Evolutionary conservation across 2,113 vertebrate species (phyloP), one percentile per base, ranked within the genome.

Genomic region (Ophthalmolycus amberensis): DNA sequence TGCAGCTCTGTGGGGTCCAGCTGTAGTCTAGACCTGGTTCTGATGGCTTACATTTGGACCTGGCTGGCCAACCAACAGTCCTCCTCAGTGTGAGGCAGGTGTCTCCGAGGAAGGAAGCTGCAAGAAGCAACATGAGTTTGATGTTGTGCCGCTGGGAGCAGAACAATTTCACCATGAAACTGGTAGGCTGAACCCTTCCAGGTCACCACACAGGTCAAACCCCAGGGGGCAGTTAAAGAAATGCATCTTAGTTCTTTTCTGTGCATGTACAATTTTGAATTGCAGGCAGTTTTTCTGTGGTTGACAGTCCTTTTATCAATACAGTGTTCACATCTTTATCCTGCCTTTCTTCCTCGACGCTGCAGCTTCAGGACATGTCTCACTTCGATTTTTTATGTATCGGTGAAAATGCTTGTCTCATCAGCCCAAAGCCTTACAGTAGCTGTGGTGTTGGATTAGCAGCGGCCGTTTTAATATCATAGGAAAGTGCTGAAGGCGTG

Each of bases 81-180:
- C 62, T 74, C 71, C 62, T 74, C 76, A 34, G 40, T 66, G 84
- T 82, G 77, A 75, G 74, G 93, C 95, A 96, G 96, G 95, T 96
- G 95, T 92, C 60, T 86, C 58, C 48, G 66, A 76, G 44, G 75
- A 68, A 56, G 75, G 54, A 80, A 54, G 69, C 75, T 72, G 71
- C 84, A 54, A 14, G 71, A 75, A 38, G 79, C 56, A 95, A 88
- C 82, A 98, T 97, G 97, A 98, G 95, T 92, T 75, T 94, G 94
- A 96, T 96, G 95, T 94, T 98, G 88, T 97, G 97, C 95, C 95
- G 96, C 79, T 97, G 97, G 97, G 97, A 99, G 6, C 96, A 96
- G 82, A 97, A 96, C 94, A 97, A 95, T 92, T 87, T 86, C 93
- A 95, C 95, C 93, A 98, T 98, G 97, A 98, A 99, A 88, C 96